Conservation (phyloP, 1,140 invertebrate genomes). For the Alviniconcha marisindica region DNA sequence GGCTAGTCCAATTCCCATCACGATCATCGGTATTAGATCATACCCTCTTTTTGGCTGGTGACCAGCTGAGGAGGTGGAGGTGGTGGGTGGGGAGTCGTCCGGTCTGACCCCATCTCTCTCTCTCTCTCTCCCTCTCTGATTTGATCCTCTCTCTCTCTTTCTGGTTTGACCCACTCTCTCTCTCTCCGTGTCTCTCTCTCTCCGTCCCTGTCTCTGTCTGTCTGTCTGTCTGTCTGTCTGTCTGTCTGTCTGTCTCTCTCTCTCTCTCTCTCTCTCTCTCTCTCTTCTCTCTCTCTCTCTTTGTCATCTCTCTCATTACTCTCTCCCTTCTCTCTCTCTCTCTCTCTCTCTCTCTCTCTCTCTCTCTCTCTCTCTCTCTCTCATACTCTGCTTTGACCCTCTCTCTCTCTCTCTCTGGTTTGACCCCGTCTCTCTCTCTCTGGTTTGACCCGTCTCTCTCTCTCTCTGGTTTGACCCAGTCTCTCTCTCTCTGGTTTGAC, state of each 20-base stretch:
- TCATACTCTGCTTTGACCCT: neutral
- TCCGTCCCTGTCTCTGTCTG: neutral
- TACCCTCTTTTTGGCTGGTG: too few relatives aligned
- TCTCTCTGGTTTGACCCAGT: neutral
- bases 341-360: slow-evolving; percentile 52
- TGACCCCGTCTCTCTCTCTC: neutral
- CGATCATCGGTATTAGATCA: too few relatives aligned
- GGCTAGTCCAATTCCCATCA: too few relatives aligned
- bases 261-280: neutral
- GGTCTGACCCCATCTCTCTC: neutral
- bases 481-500: neutral
- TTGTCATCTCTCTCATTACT: neutral
- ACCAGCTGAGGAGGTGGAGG: too few relatives aligned
- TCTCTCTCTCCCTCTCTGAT: slow-evolving; percentile 11
- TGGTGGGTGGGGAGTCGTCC: too few relatives aligned
- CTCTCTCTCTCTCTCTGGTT: neutral
- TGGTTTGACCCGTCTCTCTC: neutral
- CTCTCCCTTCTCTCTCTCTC: slow-evolving; percentile 49
- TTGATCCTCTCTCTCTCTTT: neutral
- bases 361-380: slow-evolving; percentile 15
- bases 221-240: neutral
- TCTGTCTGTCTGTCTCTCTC: neutral
- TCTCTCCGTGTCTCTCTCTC: neutral
- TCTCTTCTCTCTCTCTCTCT: neutral
- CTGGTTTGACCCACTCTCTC: neutral